phyloP scores from a whole-genome alignment of 2,113 vertebrate genomes.

The Saccopteryx bilineata region DNA sequence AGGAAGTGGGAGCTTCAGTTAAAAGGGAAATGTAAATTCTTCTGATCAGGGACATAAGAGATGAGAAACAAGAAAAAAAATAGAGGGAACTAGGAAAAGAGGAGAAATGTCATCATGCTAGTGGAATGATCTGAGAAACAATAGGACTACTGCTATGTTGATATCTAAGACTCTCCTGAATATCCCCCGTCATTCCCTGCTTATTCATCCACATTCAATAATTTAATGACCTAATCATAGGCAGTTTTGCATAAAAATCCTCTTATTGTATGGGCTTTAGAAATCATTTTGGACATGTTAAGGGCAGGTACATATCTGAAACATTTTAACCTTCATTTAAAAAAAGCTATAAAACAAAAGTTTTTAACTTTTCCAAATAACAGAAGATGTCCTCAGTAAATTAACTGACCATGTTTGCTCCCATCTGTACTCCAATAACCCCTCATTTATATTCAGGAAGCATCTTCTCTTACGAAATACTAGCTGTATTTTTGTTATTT shows the following conservation, averaged over 20 bases:
- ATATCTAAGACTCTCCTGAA: too few species aligned
- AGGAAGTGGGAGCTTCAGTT: not conserved
- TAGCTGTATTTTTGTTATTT: not conserved
- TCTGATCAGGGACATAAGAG: not conserved
- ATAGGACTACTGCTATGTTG: too few species aligned
- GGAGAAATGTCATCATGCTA: not conserved
- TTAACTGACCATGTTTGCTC: not conserved
- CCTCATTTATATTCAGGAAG: not conserved
- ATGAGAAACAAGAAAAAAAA: not conserved
- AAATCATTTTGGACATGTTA: not conserved
- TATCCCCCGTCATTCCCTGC: not conserved
- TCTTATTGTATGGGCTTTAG: not conserved
- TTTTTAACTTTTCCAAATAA: not conserved
- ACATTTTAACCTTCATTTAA: not conserved
- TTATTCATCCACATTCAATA: not conserved
- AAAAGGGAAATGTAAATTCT: not conserved
- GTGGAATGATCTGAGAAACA: not conserved
- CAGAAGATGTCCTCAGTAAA: not conserved
- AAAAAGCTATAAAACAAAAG: not conserved
- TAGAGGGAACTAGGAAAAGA: not conserved
- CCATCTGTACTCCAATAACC: not conserved
- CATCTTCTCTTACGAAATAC: not conserved
- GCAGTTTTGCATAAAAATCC: not conserved
- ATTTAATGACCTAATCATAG: not conserved
- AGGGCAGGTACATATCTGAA: not conserved